Evolutionary conservation across 2,888 invertebrate genomes (phyloP).

Genomic region (Eurois occulta): DNA sequence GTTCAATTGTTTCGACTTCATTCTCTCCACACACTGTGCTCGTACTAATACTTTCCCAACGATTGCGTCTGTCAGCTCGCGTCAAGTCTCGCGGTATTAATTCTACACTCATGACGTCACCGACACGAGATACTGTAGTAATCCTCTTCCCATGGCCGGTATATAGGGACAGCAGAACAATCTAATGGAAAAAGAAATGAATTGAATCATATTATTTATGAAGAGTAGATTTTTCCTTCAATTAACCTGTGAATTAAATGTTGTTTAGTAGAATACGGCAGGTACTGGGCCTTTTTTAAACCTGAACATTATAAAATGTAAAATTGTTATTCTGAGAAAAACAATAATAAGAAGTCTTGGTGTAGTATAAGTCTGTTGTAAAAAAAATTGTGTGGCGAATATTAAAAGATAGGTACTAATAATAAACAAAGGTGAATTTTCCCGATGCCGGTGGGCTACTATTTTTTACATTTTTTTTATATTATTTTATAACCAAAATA

Average conservation of each 20-base stretch:
- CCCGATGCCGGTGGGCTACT: no score
- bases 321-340: no score
- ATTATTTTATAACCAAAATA: no score
- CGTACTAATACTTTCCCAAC: slow-evolving; percentile 78
- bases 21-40: slow-evolving; percentile 46
- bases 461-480: no score
- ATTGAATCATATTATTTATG: neutral
- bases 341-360: no score
- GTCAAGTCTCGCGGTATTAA: slow-evolving; percentile 87
- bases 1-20: neutral
- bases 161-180: slow-evolving; percentile 75
- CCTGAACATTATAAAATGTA: no score
- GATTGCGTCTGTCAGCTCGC: slow-evolving; percentile 84
- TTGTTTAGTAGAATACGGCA: neutral
- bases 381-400: no score
- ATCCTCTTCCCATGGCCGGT: slow-evolving; percentile 81
- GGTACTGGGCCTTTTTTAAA: neutral
- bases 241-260: neutral
- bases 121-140: slow-evolving; percentile 79
- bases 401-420: no score
- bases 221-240: neutral
- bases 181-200: neutral
- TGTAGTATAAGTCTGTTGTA: no score
- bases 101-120: slow-evolving; percentile 89
- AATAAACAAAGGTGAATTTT: no score